Evolutionary conservation across 2,888 invertebrate species (phyloP), one percentile per base, ranked within the genome.

Genomic region (Drosophila parthenogenetica): DNA sequence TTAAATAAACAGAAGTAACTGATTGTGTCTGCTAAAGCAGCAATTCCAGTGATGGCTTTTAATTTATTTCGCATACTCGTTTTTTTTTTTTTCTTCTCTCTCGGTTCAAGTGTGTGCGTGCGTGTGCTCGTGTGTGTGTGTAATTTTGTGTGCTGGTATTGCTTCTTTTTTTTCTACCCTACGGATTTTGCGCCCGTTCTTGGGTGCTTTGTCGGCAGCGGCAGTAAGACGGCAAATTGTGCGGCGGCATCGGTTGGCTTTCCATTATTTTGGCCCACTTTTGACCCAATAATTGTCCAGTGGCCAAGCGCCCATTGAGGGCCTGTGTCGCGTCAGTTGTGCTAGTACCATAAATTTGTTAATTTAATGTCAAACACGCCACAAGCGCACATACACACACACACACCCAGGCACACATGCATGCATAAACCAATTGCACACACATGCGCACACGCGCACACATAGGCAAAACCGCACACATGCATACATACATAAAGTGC

Each of bases 351-450:
- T 73, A 69, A 69, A 69, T 66, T 74, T 74, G 70, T 73, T 74
- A 65, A 70, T 74, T 74, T 74, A 61, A 46, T 65, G 61, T 73
- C 58, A 48, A 60, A 69, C 69, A 74, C 66, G 74, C 74, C 66
- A 74, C 75, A 72, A 57, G 48, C 51, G 48, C 49, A 70, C 49
- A 29, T 13, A 32, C 46, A 51, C 29, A 35, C 10, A 17, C 7
- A 57, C 35, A 42, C 17, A 50, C 45, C 13, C 29, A 17, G 7
- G 19, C 16, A 48, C 42, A 16, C 25, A 39, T 10, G 42, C 39
- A 40, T 32, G 32, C n/a, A 17, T 35, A 55, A 55, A 35, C 35
- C 49, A 49, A 49, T 35, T 49, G 49, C 49, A 49, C 49, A 35
- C 32, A 49, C 13, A 49, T 13, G 32, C 35, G 17, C 35, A 35